Conservation (phyloP, 2,888 invertebrate genomes). For the Polymixis flavicincta region DNA sequence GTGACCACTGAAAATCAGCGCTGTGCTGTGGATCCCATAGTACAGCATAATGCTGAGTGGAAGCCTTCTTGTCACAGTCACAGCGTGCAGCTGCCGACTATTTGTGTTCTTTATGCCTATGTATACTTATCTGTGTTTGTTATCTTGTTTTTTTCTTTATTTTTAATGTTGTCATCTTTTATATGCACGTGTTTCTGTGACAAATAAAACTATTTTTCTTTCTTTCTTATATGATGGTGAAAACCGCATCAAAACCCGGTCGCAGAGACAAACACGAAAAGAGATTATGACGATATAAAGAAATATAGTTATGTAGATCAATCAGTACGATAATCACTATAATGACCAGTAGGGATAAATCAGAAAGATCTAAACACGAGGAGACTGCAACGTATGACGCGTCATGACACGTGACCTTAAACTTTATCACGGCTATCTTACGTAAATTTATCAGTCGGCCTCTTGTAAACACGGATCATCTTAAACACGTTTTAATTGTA, state of each 20-base stretch:
- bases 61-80: no score
- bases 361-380: constrained; percentile 27
- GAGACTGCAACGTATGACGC: constrained; percentile 18
- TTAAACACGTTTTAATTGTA: constrained; percentile 46
- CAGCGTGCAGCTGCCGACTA: no score
- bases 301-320: background rate
- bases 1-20: no score
- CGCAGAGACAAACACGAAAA: background rate
- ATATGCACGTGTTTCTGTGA: no score
- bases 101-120: no score
- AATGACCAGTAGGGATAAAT: constrained; percentile 24
- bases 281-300: background rate
- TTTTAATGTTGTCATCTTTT: no score
- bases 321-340: background rate
- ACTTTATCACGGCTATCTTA: constrained; percentile 60
- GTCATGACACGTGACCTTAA: constrained; percentile 67
- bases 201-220: no score
- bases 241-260: background rate
- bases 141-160: no score
- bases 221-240: no score
- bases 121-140: no score
- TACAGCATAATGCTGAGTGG: no score
- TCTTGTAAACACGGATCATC: constrained; percentile 60
- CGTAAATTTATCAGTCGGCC: constrained; percentile 48
- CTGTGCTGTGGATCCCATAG: no score